Evolutionary conservation across 2,888 invertebrate genomes (phyloP).

Genomic region (Adelphocoris suturalis): DNA sequence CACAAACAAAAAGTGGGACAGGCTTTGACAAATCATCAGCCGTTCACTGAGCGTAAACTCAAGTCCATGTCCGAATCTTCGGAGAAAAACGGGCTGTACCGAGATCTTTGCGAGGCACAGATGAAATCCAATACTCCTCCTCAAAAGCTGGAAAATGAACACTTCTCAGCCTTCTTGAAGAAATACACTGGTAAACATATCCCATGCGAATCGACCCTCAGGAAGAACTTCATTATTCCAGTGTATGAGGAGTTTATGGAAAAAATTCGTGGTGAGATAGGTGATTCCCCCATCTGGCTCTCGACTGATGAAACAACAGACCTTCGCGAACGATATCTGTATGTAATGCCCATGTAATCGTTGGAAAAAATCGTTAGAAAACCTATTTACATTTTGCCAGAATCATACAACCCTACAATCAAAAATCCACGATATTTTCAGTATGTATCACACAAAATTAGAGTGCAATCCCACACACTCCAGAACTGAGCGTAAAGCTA

Average conservation of each 20-base stretch:
- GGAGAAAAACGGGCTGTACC: too few species aligned
- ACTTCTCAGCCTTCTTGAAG: conserved; percentile 53
- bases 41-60: too few species aligned
- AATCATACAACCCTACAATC: too few species aligned
- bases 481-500: too few species aligned
- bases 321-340: conserved; percentile 43
- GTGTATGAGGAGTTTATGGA: conserved; percentile 43
- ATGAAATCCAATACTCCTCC: conserved; percentile 62
- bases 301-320: conserved; percentile 69
- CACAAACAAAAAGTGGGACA: too few species aligned
- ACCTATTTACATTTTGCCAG: too few species aligned
- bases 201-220: conserved; percentile 58
- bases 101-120: conserved; percentile 46
- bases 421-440: too few species aligned
- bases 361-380: too few species aligned
- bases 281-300: conserved; percentile 57
- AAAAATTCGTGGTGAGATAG: conserved; percentile 68
- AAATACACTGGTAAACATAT: conserved; percentile 48
- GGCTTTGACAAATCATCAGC: too few species aligned
- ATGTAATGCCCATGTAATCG: conserved; percentile 52
- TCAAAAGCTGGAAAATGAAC: conserved; percentile 46
- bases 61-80: too few species aligned
- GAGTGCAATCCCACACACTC: too few species aligned
- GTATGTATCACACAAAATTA: too few species aligned
- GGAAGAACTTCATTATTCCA: conserved; percentile 59